These are phyloP conservation scores for Amblyjoppa proteus DNA, from an alignment of 2,888 invertebrate species.

Conservation along the genomic window DNA sequence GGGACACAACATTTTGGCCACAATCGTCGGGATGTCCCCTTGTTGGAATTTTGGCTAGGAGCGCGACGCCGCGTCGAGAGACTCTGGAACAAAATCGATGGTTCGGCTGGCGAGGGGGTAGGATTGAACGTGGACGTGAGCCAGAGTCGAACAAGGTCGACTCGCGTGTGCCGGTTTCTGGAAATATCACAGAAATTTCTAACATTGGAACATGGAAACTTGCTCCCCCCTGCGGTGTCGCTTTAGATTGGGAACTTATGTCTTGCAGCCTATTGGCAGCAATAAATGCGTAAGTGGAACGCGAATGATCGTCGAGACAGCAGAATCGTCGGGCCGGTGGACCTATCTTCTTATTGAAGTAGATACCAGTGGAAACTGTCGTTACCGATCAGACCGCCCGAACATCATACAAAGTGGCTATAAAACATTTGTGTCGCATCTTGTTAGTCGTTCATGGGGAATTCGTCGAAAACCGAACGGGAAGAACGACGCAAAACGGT, in stretches of 20 bases:
- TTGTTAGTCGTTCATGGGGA: too few species aligned
- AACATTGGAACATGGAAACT: neutral
- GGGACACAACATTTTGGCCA: neutral
- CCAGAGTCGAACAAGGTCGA: constrained; percentile 57
- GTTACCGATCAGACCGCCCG: constrained; percentile 4
- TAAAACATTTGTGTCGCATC: too few species aligned
- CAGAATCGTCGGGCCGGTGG: neutral
- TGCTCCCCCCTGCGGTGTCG: neutral
- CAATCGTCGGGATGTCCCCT: neutral
- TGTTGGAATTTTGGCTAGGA: constrained; percentile 9
- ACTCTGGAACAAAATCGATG: constrained; percentile 50
- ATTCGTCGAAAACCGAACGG: too few species aligned
- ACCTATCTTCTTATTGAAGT: neutral
- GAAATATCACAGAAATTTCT: constrained; percentile 34
- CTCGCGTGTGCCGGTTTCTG: constrained; percentile 45
- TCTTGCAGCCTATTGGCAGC: neutral
- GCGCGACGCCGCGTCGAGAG: constrained; percentile 38
- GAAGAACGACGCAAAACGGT: too few species aligned
- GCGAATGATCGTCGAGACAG: neutral
- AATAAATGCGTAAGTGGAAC: neutral
- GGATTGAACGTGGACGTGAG: constrained; percentile 53
- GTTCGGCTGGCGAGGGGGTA: constrained; percentile 25
- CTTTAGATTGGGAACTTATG: constrained; percentile 25
- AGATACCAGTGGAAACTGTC: neutral
- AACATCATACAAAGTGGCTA: constrained; percentile 1